A percentile compares a stretch with the other conserved stretches of the same genome.
Evolutionary conservation across 2,888 invertebrate genomes (phyloP).

Genomic region (Clunio marinus): DNA sequence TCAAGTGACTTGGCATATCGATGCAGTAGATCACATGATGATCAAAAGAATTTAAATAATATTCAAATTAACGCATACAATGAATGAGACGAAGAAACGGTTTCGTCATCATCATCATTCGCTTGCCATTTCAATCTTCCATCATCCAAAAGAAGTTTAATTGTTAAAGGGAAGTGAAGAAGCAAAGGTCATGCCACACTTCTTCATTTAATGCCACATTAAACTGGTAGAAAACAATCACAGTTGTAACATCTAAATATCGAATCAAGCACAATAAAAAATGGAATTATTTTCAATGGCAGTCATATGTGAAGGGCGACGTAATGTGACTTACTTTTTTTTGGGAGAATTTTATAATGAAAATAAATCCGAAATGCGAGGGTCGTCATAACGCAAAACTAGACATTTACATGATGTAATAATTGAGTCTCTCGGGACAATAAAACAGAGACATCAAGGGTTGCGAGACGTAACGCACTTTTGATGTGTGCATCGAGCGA

Average conservation of each 20-base stretch:
- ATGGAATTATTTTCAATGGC: not conserved
- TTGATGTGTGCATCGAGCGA: too few species aligned
- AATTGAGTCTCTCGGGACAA: conserved; percentile 3
- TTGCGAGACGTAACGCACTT: not conserved
- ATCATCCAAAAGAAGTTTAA: too few species aligned
- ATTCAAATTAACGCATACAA: not conserved
- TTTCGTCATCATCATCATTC: not conserved
- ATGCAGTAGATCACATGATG: not conserved
- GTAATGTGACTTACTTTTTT: not conserved
- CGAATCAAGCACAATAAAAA: not conserved
- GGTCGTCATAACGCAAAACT: not conserved
- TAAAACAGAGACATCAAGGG: not conserved
- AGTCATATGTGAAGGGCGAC: not conserved
- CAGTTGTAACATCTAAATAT: not conserved
- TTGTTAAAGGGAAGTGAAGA: not conserved
- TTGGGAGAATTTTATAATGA: not conserved
- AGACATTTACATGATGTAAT: not conserved
- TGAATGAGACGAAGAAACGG: not conserved
- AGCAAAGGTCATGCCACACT: not conserved
- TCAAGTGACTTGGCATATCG: too few species aligned
- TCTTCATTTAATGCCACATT: not conserved
- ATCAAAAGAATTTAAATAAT: not conserved
- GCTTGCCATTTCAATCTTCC: conserved; percentile 1
- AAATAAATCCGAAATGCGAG: not conserved
- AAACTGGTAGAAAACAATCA: not conserved